Conservation (phyloP, 2,888 invertebrate species). For the Eledona agricola region DNA sequence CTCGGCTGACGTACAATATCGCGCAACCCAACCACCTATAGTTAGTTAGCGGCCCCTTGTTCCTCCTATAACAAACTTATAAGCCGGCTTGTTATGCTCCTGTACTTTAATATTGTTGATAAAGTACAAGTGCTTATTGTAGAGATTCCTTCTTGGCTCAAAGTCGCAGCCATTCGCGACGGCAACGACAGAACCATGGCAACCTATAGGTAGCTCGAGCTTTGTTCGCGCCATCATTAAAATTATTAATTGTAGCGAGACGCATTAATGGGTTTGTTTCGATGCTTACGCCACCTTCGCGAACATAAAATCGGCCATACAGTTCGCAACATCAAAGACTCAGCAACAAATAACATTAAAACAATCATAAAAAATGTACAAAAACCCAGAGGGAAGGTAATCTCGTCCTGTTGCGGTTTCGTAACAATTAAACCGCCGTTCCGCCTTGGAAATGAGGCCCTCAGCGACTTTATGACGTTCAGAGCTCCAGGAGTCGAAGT, state of each 20-base stretch:
- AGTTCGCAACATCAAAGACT: no score
- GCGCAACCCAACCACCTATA: conserved; percentile 34
- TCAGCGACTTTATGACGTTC: conserved; percentile 35
- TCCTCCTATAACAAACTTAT: conserved; percentile 42
- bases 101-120: conserved; percentile 54
- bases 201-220: conserved; percentile 34
- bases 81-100: conserved; percentile 47
- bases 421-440: conserved; percentile 28
- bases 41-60: conserved; percentile 45
- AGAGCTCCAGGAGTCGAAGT: conserved; percentile 40
- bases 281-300: no score
- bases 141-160: conserved; percentile 38
- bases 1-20: conserved; percentile 41
- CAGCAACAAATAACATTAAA: no score
- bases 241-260: conserved; percentile 41
- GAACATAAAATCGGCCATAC: no score
- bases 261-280: conserved; percentile 37
- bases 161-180: conserved; percentile 38
- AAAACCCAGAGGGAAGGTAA: not conserved
- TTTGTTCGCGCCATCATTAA: conserved; percentile 39
- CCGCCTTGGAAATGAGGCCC: conserved; percentile 29
- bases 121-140: conserved; percentile 48
- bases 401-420: not conserved
- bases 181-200: conserved; percentile 35
- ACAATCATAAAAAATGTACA: no score